Conservation (phyloP, 2,113 vertebrate genomes). For the Cebus imitator region DNA sequence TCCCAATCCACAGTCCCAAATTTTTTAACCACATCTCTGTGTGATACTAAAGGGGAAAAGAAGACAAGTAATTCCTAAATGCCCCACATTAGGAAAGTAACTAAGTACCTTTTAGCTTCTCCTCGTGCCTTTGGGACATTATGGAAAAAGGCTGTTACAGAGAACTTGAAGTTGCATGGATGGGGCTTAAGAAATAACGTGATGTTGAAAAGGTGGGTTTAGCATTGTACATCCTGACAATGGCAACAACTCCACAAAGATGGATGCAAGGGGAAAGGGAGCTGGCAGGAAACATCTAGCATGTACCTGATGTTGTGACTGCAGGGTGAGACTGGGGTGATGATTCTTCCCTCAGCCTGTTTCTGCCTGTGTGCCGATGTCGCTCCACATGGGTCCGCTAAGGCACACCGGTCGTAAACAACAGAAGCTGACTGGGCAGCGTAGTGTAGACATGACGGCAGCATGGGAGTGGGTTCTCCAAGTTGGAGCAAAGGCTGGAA, state of each 20-base stretch:
- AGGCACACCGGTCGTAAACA: background rate
- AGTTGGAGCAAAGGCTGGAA: background rate
- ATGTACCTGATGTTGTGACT: accelerated
- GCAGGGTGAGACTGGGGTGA: background rate
- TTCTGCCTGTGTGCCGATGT: background rate
- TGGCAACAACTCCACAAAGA: background rate
- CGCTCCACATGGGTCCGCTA: accelerated
- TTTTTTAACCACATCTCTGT: background rate
- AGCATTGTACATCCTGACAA: background rate
- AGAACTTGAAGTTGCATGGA: accelerated
- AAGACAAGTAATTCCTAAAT: background rate
- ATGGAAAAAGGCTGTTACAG: background rate
- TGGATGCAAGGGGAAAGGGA: background rate
- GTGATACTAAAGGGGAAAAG: background rate
- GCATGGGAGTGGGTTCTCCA: too few species aligned
- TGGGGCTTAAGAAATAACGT: background rate
- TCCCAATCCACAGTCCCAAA: background rate
- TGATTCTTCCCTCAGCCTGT: background rate
- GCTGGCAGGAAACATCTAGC: background rate
- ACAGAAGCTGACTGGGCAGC: background rate
- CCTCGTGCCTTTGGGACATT: background rate
- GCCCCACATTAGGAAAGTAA: background rate
- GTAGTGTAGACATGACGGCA: accelerated
- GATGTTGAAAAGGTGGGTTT: background rate
- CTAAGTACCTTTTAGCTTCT: background rate